Percentiles rank a stretch among this genome's conserved stretches.
Conservation (phyloP, 2,888 invertebrate species). For the Rhyacophila evoluta region DNA sequence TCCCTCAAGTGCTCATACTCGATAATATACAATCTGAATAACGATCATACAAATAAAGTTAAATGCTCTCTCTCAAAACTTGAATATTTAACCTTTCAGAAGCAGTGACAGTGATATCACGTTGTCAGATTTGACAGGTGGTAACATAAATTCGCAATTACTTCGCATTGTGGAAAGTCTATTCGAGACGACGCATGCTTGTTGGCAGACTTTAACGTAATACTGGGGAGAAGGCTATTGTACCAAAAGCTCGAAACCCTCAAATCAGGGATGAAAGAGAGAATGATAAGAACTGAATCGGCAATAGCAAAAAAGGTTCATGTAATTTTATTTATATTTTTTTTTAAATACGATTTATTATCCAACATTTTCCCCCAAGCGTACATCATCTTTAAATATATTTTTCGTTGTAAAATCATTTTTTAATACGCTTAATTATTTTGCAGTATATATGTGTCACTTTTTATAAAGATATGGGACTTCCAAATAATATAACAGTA, state of each 20-base stretch:
- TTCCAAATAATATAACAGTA: too few relatives aligned
- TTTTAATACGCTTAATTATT: too few relatives aligned
- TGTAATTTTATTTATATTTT: too few relatives aligned
- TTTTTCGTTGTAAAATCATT: too few relatives aligned
- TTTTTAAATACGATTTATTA: too few relatives aligned
- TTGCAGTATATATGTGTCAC: too few relatives aligned
- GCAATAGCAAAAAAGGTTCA: background rate
- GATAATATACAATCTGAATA: background rate
- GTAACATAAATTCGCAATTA: slow-evolving; percentile 19
- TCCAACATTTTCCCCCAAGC: too few relatives aligned
- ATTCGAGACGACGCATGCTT: background rate
- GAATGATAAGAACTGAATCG: background rate
- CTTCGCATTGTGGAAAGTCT: slow-evolving; percentile 18
- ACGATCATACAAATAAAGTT: background rate
- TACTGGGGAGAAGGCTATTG: background rate
- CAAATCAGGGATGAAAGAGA: slow-evolving; percentile 8
- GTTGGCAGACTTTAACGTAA: background rate
- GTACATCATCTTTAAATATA: too few relatives aligned
- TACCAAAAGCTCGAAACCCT: background rate
- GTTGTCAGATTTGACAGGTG: slow-evolving; percentile 14
- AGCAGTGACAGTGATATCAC: slow-evolving; percentile 16
- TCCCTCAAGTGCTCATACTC: background rate
- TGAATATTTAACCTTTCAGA: background rate
- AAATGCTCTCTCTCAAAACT: background rate
- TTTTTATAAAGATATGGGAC: too few relatives aligned